These are phyloP conservation scores for Metopolophium dirhodum DNA, from an alignment of 1,140 invertebrate species.

Conservation along the genomic window DNA sequence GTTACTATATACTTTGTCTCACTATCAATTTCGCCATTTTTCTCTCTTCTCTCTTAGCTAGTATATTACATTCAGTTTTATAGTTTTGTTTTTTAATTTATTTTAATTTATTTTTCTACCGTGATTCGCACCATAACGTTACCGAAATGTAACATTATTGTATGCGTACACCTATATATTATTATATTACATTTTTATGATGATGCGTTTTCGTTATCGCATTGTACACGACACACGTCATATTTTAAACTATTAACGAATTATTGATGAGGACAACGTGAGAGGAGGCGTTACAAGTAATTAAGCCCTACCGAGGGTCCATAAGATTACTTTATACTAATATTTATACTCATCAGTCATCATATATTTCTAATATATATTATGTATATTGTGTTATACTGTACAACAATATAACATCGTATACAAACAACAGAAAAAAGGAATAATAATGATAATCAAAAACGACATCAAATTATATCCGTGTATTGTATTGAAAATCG, in stretches of 20 bases:
- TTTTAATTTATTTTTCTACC: background rate
- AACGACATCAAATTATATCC: background rate
- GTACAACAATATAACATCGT: background rate
- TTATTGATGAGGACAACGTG: background rate
- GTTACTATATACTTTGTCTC: background rate
- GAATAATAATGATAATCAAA: background rate
- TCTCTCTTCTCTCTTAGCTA: constrained; percentile 1
- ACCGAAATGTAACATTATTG: background rate
- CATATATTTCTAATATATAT: background rate
- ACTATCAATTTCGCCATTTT: constrained; percentile 19
- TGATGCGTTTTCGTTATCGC: background rate
- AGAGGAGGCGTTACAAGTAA: background rate
- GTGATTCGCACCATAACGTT: background rate
- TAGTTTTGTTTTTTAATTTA: constrained; percentile 22
- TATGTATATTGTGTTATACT: background rate
- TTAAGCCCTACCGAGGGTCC: background rate
- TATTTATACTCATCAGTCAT: background rate
- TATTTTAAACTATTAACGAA: background rate
- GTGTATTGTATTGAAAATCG: background rate
- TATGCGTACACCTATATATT: background rate
- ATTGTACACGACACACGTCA: background rate
- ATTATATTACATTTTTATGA: background rate
- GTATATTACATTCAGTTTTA: constrained; percentile 16
- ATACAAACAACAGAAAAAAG: background rate
- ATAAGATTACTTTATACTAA: background rate